Evolutionary conservation across 2,113 vertebrate species (phyloP).

Genomic region (Vidua chalybeata): DNA sequence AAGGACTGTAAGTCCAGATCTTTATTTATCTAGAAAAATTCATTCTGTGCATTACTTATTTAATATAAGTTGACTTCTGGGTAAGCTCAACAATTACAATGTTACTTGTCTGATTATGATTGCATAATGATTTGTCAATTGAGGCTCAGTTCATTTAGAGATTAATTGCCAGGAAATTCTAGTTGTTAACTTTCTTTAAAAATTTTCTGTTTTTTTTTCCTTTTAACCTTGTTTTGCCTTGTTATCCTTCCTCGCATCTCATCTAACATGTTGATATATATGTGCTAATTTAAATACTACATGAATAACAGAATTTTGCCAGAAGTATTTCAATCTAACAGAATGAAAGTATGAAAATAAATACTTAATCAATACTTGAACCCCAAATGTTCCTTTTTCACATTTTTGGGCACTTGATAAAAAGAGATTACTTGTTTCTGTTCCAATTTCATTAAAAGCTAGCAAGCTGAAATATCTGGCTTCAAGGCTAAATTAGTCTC

Average conservation of each 20-base stretch:
- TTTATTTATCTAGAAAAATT: not conserved
- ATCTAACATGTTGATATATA: not conserved
- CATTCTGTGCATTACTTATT: not conserved
- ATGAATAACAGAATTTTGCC: not conserved
- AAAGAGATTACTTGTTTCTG: constrained; percentile 38
- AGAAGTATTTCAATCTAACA: not conserved
- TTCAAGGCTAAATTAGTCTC: constrained; percentile 44
- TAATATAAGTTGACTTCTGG: not conserved
- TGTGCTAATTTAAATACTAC: not conserved
- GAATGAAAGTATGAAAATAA: not conserved
- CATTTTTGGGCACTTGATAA: not conserved
- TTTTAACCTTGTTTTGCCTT: not conserved
- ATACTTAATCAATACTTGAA: constrained; percentile 5
- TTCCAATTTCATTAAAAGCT: constrained; percentile 33
- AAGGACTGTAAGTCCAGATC: not conserved
- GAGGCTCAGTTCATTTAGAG: not conserved
- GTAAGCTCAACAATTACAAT: not conserved
- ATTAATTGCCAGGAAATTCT: constrained; percentile 28
- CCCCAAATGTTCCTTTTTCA: not conserved
- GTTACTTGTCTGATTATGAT: not conserved
- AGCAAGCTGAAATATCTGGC: constrained; percentile 13
- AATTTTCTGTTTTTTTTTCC: not conserved
- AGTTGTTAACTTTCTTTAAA: not conserved
- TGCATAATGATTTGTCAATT: not conserved
- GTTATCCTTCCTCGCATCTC: not conserved